phyloP scores from a whole-genome alignment of 2,113 vertebrate genomes.

The Urocitellus parryii region DNA sequence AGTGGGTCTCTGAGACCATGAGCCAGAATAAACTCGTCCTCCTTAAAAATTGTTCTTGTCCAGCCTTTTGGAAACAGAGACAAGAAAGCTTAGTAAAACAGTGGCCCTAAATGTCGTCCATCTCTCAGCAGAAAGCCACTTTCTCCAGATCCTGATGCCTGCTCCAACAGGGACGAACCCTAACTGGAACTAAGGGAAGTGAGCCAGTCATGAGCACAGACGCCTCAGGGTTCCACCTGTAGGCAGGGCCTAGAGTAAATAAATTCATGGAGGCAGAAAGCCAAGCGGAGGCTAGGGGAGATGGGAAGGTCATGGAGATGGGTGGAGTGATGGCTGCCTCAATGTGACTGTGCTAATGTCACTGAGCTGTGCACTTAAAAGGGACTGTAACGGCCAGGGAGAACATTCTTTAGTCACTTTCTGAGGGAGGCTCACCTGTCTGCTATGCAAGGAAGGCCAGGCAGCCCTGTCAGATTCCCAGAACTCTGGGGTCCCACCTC shows the following conservation, averaged over 20 bases:
- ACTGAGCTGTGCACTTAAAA: not conserved
- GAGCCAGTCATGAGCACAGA: too few relatives aligned
- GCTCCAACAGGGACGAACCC: fast-evolving
- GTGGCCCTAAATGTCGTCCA: fast-evolving
- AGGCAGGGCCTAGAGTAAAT: fast-evolving
- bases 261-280: not conserved
- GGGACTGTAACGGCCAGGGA: too few relatives aligned
- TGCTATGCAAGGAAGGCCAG: not conserved
- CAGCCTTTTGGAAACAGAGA: too few relatives aligned
- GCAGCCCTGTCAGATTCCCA: not conserved
- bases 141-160: fast-evolving
- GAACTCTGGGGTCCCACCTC: not conserved
- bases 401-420: fast-evolving
- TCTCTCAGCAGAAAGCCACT: not conserved
- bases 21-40: too few relatives aligned
- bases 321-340: fast-evolving
- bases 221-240: fast-evolving
- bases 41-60: too few relatives aligned
- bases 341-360: fast-evolving
- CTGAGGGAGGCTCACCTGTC: not conserved
- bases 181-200: not conserved
- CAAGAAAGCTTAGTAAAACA: too few relatives aligned
- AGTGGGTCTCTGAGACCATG: too few relatives aligned
- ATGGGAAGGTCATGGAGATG: too few relatives aligned
- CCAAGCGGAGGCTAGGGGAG: fast-evolving